Base-by-base conservation (phyloP, 2,888 invertebrate species). In the Cosmopolites sordidus region DNA sequence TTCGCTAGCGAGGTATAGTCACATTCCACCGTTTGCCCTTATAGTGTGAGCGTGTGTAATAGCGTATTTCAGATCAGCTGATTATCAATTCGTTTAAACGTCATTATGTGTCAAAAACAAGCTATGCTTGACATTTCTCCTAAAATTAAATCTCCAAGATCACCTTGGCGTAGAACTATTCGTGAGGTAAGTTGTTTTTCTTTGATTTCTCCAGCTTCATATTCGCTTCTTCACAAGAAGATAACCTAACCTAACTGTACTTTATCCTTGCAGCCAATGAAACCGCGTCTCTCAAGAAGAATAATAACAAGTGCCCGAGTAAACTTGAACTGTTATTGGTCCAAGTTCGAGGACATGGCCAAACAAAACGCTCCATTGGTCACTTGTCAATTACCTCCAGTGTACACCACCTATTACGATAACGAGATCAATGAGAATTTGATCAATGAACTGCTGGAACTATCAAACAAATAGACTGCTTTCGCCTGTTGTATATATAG, bases 321-420 rank as follows among this genome's bases (percentile, higher is more conserved):
- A 68, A 83, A 84, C 69, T 75, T 84, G 59, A 83, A 83, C 73
- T 77, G 78, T 70, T 81, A 81, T 70, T 83, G 83, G 83, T 77
- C 79, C 59, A 79, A 79, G 68, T 79, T 84, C 59, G 83, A 82
- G 63, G 70, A 63, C 40, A 18, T 62, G 42, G 58, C 60, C 12
- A 56, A 55, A 17, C 54, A 58, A 39, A 54, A 69, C 74, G 68
- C 75, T 56, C 62, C 76, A 51, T 66, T 76, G 60, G 73, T 74
- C 58, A 76, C 75, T 66, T 73, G 74, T 75, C 33, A 33, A 11
- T 12, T 33, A 11, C 74, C 75, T 38, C n/a, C 30, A 2, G 46
- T 47, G 46, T 62, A 55, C 40, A 58, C 61, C 15, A 58, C 58
- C 1, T 62, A 49, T 37, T 43, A 60, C 16, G 71, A 71, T 45